Percentiles rank a stretch among this genome's conserved stretches.
phyloP scores from a whole-genome alignment of 2,113 vertebrate species.

The Cyanistes caeruleus region DNA sequence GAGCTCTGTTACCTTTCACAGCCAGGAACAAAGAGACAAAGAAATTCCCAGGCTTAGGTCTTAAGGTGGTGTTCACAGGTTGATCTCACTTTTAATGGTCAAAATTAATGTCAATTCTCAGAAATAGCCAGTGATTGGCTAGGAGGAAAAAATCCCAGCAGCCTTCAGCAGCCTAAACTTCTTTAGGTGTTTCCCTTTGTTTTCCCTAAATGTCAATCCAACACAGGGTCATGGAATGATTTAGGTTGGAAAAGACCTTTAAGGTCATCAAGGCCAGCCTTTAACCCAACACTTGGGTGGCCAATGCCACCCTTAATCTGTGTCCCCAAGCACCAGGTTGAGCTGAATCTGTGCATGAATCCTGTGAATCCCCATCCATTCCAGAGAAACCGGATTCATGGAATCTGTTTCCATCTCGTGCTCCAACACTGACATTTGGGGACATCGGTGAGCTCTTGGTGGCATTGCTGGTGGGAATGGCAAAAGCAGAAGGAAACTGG shows the following conservation, averaged over 20 bases:
- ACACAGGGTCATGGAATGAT: no score
- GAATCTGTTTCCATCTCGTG: neutral
- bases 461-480: neutral
- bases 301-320: accelerated
- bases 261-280: neutral
- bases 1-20: no score
- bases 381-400: neutral
- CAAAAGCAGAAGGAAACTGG: neutral
- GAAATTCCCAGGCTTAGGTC: no score
- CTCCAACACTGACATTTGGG: accelerated
- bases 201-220: no score
- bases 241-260: neutral
- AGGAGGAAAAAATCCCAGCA: no score
- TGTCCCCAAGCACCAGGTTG: neutral
- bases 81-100: no score
- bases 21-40: no score
- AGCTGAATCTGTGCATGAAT: neutral
- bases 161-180: no score
- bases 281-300: neutral
- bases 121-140: no score
- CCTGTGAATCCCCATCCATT: neutral
- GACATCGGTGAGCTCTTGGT: accelerated
- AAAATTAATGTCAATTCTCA: no score
- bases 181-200: no score
- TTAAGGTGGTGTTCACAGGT: no score